These are phyloP conservation scores for Nasonia vitripennis DNA, from an alignment of 1,140 invertebrate species.

Conservation along the genomic window DNA sequence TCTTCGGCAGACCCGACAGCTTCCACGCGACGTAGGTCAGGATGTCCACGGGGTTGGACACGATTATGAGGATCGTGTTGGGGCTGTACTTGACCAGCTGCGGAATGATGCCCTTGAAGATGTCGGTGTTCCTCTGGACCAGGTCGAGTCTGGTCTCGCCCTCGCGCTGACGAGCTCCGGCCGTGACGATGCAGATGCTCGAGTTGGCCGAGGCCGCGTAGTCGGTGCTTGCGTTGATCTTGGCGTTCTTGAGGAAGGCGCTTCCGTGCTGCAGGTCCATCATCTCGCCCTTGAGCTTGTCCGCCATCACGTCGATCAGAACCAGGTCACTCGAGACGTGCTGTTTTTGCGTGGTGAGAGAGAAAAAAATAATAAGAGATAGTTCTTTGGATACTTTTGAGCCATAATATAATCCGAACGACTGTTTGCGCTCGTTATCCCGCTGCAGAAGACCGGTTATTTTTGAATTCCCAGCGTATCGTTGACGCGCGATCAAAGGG, in stretches of 20 bases:
- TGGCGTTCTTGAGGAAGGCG: conserved; percentile 87
- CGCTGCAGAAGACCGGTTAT: not conserved
- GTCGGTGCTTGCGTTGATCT: conserved; percentile 87
- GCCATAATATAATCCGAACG: too few relatives aligned
- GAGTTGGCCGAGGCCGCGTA: conserved; percentile 87
- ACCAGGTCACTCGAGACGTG: conserved; percentile 87
- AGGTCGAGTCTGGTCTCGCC: conserved; percentile 88
- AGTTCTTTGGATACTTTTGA: too few relatives aligned
- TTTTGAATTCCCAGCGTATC: not conserved
- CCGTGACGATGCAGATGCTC: conserved; percentile 90
- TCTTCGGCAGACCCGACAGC: conserved; percentile 89
- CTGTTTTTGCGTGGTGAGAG: conserved; percentile 70
- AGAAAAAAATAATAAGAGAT: not conserved
- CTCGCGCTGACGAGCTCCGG: conserved; percentile 91
- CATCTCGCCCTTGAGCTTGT: conserved; percentile 92
- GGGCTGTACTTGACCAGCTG: conserved; percentile 90
- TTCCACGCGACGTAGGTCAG: conserved; percentile 96
- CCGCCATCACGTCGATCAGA: conserved; percentile 86
- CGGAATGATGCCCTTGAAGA: conserved; percentile 90
- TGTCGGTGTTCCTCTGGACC: conserved; percentile 92
- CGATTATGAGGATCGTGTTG: conserved; percentile 89
- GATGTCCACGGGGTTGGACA: conserved; percentile 94
- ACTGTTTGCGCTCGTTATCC: not conserved
- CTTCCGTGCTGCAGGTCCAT: conserved; percentile 93
- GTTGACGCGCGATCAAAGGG: not conserved